Conservation (phyloP, 2,797 vertebrate genomes). For the Enteromius anoplus region DNA sequence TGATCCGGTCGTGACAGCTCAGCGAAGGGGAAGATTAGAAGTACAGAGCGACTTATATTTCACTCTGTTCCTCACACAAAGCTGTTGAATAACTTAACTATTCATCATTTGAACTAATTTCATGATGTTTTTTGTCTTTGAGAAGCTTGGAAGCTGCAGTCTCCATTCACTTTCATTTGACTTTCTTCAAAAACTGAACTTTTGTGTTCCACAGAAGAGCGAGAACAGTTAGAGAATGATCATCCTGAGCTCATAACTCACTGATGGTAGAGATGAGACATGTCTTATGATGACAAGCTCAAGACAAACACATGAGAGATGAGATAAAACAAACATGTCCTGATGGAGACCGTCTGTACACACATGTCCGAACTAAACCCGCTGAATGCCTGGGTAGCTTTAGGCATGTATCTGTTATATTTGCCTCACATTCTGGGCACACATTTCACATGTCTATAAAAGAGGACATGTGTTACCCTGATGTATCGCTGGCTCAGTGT, state of each 20-base stretch:
- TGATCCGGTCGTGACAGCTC: not conserved
- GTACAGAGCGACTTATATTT: not conserved
- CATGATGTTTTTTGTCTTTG: not conserved
- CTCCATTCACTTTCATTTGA: not conserved
- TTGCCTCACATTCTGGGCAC: slow-evolving; percentile 47
- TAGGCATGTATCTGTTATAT: slow-evolving; percentile 33
- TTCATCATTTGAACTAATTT: not conserved
- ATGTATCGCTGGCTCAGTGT: slow-evolving; percentile 1
- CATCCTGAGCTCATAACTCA: not conserved
- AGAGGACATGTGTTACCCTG: slow-evolving; percentile 20
- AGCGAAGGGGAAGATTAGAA: not conserved
- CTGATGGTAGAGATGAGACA: not conserved
- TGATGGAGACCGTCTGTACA: not conserved
- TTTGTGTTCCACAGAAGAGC: not conserved
- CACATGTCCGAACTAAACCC: slow-evolving; percentile 14
- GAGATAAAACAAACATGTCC: slow-evolving; percentile 6
- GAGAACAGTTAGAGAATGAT: not conserved
- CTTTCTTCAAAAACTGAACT: not conserved
- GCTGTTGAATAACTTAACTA: not conserved
- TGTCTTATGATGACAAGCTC: slow-evolving; percentile 41
- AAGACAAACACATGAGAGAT: slow-evolving; percentile 32
- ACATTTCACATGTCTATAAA: slow-evolving; percentile 54
- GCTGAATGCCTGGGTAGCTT: slow-evolving; percentile 16
- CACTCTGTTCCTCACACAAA: not conserved
- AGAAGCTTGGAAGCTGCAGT: not conserved